Evolutionary conservation across 2,888 invertebrate species (phyloP), one percentile per base, ranked within the genome.

Genomic region (Notodonta dromedarius): DNA sequence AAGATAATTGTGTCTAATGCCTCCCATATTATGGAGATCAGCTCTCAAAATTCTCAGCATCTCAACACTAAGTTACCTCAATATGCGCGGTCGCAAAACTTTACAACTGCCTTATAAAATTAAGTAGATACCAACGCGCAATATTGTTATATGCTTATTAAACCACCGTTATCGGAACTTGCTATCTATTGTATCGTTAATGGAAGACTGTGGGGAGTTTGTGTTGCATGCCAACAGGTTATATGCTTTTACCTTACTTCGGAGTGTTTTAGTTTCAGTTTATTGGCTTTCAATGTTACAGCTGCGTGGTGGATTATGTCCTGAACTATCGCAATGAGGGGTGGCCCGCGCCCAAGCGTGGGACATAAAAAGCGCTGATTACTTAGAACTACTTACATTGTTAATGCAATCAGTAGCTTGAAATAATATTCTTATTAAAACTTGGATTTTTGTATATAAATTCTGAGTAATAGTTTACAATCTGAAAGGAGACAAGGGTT

Each of bases 91-190:
- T 62, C 65, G 57, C 40, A 64, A 39, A 66, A 73, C 63, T 71
- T 71, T 62, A 12, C 62, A 73, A 71, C 66, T 59, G 35, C 56
- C 67, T 76, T 59, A 67, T 61, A 64, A 70, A 74, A 74, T 74
- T 69, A 71, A 69, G 67, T 62, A 66, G 68, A 62, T 69, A 70
- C 63, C 59, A 66, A 65, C 60, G 61, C 63, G 61, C 63, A 60
- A 67, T 71, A 65, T 65, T 60, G 66, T 67, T 50, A 2, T 50
- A 50, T 50, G 16, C 11, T 50, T 50, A 50, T 50, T 50, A 50
- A 46, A 50, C 16, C 50, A 16, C 16, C 50, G 50, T 16, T 50
- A 50, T 50, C 50, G 50, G 16, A 50, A 50, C 16, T 50, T 50
- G 50, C 50, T 14, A 16, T 9, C 50, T 16, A 50, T 50, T 50